These are phyloP conservation scores for Notamacropus eugenii DNA, from an alignment of 2,797 vertebrate species.

Conservation along the genomic window DNA sequence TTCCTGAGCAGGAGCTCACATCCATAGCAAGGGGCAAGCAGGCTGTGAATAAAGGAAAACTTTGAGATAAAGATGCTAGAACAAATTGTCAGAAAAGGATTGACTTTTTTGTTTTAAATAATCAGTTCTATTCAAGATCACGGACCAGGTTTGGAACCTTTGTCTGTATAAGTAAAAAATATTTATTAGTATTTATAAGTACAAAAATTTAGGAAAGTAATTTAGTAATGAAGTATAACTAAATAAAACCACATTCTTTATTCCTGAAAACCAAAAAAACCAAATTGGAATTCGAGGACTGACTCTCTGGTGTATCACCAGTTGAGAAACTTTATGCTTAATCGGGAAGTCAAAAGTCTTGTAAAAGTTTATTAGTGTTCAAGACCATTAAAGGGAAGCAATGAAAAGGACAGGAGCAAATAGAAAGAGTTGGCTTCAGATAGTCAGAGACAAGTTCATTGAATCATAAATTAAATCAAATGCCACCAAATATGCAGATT, in stretches of 20 bases:
- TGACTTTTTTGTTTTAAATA: neutral
- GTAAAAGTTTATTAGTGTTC: conserved; percentile 78
- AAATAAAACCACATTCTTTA: conserved; percentile 26
- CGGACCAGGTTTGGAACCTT: neutral
- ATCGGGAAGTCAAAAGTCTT: conserved; percentile 71
- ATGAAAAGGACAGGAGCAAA: conserved; percentile 70
- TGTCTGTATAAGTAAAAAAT: conserved; percentile 33
- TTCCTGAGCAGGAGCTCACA: neutral
- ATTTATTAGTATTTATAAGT: neutral
- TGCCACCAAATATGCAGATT: conserved; percentile 60
- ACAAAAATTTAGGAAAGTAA: conserved; percentile 32
- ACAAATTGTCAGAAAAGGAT: neutral
- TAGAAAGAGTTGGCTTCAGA: conserved; percentile 67
- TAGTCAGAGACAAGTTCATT: conserved; percentile 65
- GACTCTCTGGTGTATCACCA: conserved; percentile 27
- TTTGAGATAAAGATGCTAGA: neutral
- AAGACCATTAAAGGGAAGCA: conserved; percentile 72
- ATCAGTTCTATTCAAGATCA: neutral
- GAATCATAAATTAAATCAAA: conserved; percentile 80
- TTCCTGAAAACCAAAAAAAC: conserved; percentile 59
- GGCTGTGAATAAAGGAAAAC: neutral
- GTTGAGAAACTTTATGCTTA: conserved; percentile 47
- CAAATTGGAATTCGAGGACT: conserved; percentile 20
- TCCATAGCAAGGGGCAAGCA: neutral
- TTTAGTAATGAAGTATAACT: conserved; percentile 46